Evolutionary conservation across 2,113 vertebrate species (phyloP).

Genomic region (Climacteris rufus): DNA sequence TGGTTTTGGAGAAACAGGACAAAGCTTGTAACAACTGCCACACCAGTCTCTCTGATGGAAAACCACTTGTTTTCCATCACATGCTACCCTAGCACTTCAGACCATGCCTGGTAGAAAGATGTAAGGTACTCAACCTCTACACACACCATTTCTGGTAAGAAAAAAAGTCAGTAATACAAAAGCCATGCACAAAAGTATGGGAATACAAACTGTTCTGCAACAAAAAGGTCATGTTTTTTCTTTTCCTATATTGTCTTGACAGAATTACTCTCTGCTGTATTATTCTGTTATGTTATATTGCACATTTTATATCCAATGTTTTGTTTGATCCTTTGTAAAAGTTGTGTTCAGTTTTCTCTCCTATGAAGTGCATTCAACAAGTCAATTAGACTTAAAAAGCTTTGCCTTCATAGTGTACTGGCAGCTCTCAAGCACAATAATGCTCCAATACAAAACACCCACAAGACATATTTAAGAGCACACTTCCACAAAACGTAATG

Average conservation of each 20-base stretch:
- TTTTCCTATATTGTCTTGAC: background rate
- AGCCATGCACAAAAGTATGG: background rate
- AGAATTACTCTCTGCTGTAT: constrained; percentile 14
- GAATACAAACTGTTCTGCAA: background rate
- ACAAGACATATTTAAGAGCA: background rate
- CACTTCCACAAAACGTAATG: background rate
- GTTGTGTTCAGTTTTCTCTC: constrained; percentile 14
- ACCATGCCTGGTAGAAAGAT: background rate
- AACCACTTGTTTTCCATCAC: background rate
- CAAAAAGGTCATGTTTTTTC: background rate
- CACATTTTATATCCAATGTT: background rate
- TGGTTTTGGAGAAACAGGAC: background rate
- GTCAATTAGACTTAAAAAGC: constrained; percentile 22
- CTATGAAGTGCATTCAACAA: constrained; percentile 25
- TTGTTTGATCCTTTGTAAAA: constrained; percentile 38
- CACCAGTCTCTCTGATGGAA: background rate
- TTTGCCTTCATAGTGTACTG: background rate
- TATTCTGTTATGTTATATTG: background rate
- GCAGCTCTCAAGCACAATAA: background rate
- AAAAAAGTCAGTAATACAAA: background rate
- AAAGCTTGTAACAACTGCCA: rapidly evolving
- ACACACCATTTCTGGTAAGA: background rate
- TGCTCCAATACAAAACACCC: background rate
- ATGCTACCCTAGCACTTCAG: background rate
- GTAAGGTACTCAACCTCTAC: background rate